These are phyloP conservation scores for zebrafish (Danio rerio) DNA, from an alignment of 2,113 vertebrate genomes.

Conservation along the genomic window GRCz12tu NC_133187.1:20681001-20681500, in stretches of 20 bases:
- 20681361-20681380: not conserved
- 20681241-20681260: slow-evolving; percentile 78
- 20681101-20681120: too few relatives aligned
- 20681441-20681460: not conserved
- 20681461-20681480: not conserved
- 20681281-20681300: slow-evolving; percentile 87
- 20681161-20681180: slow-evolving; percentile 92
- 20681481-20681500: not conserved
- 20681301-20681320: slow-evolving; percentile 80
- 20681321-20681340: slow-evolving; percentile 79
- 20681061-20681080: too few relatives aligned
- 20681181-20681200: slow-evolving; percentile 83
- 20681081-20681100: too few relatives aligned
- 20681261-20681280: slow-evolving; percentile 90
- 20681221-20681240: slow-evolving; percentile 81
- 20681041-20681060: too few relatives aligned
- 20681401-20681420: not conserved
- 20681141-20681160: slow-evolving; percentile 85
- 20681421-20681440: not conserved
- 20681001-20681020: not conserved
- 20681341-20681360: slow-evolving; percentile 83
- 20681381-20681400: slow-evolving; percentile 5
- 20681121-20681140: not conserved
- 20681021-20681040: not conserved
- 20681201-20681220: slow-evolving; percentile 88